Evolutionary conservation across 2,888 invertebrate genomes (phyloP).

Genomic region (Pelosia muscerda): DNA sequence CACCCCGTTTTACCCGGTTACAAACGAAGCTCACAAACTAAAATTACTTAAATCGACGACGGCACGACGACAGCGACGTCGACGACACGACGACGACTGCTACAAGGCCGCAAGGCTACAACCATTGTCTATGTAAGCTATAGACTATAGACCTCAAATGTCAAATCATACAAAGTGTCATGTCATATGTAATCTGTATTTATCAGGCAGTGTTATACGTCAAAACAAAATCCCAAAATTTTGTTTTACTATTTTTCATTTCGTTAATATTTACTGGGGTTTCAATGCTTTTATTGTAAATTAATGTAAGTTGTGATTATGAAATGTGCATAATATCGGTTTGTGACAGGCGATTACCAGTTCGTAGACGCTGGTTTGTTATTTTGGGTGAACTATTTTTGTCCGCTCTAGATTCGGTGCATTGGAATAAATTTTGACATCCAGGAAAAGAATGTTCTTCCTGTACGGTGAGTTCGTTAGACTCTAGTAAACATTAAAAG

Average conservation of each 20-base stretch:
- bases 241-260: conserved; percentile 67
- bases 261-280: conserved; percentile 41
- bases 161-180: not conserved
- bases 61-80: too few relatives aligned
- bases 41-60: too few relatives aligned
- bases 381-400: conserved; percentile 86
- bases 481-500: conserved; percentile 37
- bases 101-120: too few relatives aligned
- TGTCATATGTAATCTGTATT: conserved; percentile 43
- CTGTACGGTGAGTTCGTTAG: conserved; percentile 73
- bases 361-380: conserved; percentile 61
- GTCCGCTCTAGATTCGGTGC: conserved; percentile 84
- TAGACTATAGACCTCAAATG: not conserved
- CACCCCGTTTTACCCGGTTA: too few relatives aligned
- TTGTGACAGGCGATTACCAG: conserved; percentile 34
- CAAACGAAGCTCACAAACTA: too few relatives aligned
- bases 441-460: conserved; percentile 82
- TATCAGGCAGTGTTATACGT: conserved; percentile 58
- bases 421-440: conserved; percentile 82
- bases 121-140: conserved; percentile 2
- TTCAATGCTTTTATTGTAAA: conserved; percentile 36
- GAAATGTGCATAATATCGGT: conserved; percentile 38
- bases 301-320: conserved; percentile 37
- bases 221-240: conserved; percentile 79
- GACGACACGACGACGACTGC: too few relatives aligned